phyloP scores from a whole-genome alignment of 2,888 invertebrate species.

The Dione juno region DNA sequence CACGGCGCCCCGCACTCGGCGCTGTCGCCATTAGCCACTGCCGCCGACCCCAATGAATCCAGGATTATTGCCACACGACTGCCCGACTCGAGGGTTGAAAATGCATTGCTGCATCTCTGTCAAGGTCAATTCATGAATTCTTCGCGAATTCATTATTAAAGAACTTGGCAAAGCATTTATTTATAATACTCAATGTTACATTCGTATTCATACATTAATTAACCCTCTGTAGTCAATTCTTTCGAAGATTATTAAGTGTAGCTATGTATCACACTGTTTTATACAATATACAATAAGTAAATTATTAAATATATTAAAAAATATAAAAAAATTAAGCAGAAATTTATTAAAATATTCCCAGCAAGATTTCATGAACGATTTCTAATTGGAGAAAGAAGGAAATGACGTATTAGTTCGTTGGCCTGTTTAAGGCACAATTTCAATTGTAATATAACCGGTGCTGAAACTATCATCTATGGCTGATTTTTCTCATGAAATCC shows the following conservation, averaged over 20 bases:
- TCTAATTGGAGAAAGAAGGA: conserved; percentile 67
- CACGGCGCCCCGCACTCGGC: conserved; percentile 58
- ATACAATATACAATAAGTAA: background rate
- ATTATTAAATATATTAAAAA: background rate
- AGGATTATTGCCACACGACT: conserved; percentile 71
- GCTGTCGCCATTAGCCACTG: conserved; percentile 59
- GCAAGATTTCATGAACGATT: conserved; percentile 45
- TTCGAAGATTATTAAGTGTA: background rate
- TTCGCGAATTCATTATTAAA: conserved; percentile 44
- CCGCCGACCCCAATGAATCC: conserved; percentile 62
- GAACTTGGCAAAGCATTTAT: conserved; percentile 33
- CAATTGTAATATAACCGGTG: conserved; percentile 32
- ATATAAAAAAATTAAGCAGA: no score
- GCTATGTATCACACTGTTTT: background rate
- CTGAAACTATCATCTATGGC: conserved; percentile 30
- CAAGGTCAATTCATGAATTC: conserved; percentile 68
- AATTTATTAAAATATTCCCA: no score
- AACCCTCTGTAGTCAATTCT: background rate
- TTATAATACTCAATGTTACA: background rate
- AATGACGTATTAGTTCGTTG: conserved; percentile 71
- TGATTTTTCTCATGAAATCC: background rate
- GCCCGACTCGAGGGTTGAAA: conserved; percentile 75
- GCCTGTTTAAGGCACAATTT: conserved; percentile 61
- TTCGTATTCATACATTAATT: background rate
- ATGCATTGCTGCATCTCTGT: conserved; percentile 70